Percentiles rank a stretch among this genome's conserved stretches.
These are phyloP conservation scores for Ariopsis seemanni DNA, from an alignment of 2,113 vertebrate genomes.

Conservation along the genomic window DNA sequence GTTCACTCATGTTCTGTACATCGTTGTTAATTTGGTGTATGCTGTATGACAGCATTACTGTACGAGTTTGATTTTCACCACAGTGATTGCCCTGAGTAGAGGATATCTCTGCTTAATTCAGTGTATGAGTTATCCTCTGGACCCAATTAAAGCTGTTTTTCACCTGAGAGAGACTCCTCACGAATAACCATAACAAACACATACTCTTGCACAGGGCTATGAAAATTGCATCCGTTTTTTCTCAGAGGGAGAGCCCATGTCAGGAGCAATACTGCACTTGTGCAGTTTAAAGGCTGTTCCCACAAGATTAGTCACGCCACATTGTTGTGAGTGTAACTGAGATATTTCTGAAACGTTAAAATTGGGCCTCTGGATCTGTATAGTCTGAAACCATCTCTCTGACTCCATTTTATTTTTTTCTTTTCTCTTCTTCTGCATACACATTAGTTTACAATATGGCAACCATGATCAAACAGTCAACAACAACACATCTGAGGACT, in stretches of 20 bases:
- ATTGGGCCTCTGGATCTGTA: neutral
- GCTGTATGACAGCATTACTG: neutral
- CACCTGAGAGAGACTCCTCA: constrained; percentile 37
- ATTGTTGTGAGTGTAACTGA: constrained; percentile 9
- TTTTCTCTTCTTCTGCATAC: neutral
- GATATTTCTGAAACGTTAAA: constrained; percentile 17
- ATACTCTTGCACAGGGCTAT: constrained; percentile 35
- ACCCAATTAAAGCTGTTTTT: constrained; percentile 57
- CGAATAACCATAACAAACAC: constrained; percentile 45
- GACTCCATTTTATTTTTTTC: neutral
- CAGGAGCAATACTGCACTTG: constrained; percentile 35
- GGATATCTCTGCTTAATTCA: constrained; percentile 41
- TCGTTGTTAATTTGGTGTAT: constrained; percentile 3
- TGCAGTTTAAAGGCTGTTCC: constrained; percentile 29
- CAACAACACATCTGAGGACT: no score
- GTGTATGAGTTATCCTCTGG: constrained; percentile 52
- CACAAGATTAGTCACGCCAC: constrained; percentile 15
- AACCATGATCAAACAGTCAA: no score
- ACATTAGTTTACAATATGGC: no score
- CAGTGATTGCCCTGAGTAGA: constrained; percentile 37
- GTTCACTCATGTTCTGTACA: constrained; percentile 5
- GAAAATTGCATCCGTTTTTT: constrained; percentile 50
- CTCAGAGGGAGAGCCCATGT: constrained; percentile 23
- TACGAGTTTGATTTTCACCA: constrained; percentile 11
- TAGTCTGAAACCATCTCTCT: neutral